Percentiles rank a stretch among this genome's conserved stretches.
Conservation (phyloP, 2,113 vertebrate genomes). For the Esox niger region DNA sequence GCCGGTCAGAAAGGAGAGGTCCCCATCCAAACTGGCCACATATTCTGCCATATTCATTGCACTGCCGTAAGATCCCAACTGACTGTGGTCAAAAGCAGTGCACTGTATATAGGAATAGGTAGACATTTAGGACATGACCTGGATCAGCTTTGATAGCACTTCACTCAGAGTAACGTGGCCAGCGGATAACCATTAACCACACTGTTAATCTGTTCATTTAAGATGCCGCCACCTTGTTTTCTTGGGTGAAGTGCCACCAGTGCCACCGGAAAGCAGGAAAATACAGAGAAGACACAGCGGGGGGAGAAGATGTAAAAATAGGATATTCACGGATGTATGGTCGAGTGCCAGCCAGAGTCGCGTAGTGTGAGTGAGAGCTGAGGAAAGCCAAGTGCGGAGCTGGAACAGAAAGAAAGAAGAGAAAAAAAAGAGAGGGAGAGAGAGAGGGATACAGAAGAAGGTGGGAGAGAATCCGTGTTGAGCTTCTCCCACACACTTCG, state of each 20-base stretch:
- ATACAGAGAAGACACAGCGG: conserved; percentile 10
- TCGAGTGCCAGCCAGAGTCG: conserved; percentile 79
- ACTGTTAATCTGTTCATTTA: not conserved
- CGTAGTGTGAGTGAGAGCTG: conserved; percentile 81
- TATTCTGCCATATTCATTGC: too few species aligned
- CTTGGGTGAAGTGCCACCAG: conserved; percentile 49
- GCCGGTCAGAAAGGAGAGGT: conserved; percentile 59
- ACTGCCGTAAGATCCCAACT: too few species aligned
- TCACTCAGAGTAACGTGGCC: conserved; percentile 54
- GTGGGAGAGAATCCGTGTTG: conserved; percentile 65
- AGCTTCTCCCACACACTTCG: conserved; percentile 41
- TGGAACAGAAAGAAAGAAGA: conserved; percentile 49
- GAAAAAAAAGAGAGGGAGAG: conserved; percentile 52
- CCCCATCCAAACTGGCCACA: not conserved
- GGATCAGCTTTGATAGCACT: conserved; percentile 36
- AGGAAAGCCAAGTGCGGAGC: conserved; percentile 78
- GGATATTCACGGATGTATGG: conserved; percentile 80
- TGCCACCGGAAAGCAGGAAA: conserved; percentile 33
- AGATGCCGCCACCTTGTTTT: conserved; percentile 31
- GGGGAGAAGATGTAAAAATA: conserved; percentile 58
- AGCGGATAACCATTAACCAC: conserved; percentile 25
- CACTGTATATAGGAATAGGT: too few species aligned
- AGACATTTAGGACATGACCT: too few species aligned
- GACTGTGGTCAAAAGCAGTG: too few species aligned
- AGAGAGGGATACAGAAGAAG: conserved; percentile 58